Evolutionary conservation across 2,113 vertebrate species (phyloP), one percentile per base, ranked within the genome.

Genomic region (Platichthys flesus): DNA sequence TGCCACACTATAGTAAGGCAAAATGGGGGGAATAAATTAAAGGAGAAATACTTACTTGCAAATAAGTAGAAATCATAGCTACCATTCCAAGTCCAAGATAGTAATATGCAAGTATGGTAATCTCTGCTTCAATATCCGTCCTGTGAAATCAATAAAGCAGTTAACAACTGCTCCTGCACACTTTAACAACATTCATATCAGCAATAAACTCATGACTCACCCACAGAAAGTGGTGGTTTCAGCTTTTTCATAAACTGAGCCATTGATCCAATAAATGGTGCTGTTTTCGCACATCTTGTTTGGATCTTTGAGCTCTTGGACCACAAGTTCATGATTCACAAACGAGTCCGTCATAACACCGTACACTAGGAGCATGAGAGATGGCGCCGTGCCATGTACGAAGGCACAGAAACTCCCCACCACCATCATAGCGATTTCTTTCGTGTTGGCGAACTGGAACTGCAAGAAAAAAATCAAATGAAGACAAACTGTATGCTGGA

Each of bases 51-150:
- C 83, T 74, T 79, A 95, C 94, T 84, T 95, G 94, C 84, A 94
- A 92, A 74, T 95, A 94, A 80, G 94, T 93, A 45, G 94, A 31
- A 51, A 94, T 9, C 20, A 95, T 47, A 26, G 93, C 92, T 51
- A 62, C 87, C 16, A 88, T 1, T 82, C 94, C 95, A 61, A 95
- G 93, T 24, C 91, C 93, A 79, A 93, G 21, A 79, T 95, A 95
- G 83, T 94, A 95, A 82, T 90, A 92, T 20, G 95, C 94, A 92
- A 95, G 95, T 72, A 79, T 85, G 45, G 91, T 93, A 93, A 95
- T 93, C 77, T 95, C 59, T 3, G 35, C 79, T 73, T 95, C 93
- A 76, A 95, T 93, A 67, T 95, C 83, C 63, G 92, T 84, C 76
- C 95, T 95, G 89, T 15, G 28, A 69, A 79, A 28, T 28, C 12